Conservation (phyloP, 2,113 vertebrate species). For the Diphyllodes magnificus region DNA sequence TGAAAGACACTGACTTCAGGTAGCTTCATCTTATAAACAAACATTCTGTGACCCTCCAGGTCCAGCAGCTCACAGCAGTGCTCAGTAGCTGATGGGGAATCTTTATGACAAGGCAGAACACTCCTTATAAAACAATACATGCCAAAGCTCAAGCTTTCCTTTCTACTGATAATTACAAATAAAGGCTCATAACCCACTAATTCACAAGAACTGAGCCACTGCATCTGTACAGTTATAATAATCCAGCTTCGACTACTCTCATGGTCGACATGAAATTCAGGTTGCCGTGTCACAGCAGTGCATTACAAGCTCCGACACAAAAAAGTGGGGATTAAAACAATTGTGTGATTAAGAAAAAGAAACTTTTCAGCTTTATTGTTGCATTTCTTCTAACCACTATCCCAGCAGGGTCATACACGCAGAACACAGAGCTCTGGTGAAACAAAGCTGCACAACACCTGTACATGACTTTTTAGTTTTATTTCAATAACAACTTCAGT, state of each 20-base stretch:
- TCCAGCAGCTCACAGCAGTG: not conserved
- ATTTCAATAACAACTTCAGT: not conserved
- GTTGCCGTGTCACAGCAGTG: not conserved
- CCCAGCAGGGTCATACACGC: not conserved
- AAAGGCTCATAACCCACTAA: not conserved
- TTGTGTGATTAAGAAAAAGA: not conserved
- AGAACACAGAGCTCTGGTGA: not conserved
- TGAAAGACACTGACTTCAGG: not conserved
- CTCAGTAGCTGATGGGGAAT: not conserved
- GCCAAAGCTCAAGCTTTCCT: not conserved
- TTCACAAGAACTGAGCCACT: not conserved
- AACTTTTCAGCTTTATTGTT: not conserved
- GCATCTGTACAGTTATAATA: not conserved
- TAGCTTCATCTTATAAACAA: not conserved
- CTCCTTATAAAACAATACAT: not conserved
- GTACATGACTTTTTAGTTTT: rapidly evolving
- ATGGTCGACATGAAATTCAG: not conserved
- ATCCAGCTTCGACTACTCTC: not conserved
- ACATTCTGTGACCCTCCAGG: not conserved
- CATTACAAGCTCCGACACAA: not conserved
- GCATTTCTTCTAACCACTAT: not conserved
- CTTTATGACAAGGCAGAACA: not conserved
- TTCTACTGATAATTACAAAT: not conserved
- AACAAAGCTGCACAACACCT: not conserved
- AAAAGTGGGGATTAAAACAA: not conserved